Percentiles rank a stretch among this genome's conserved stretches.
Evolutionary conservation across 1,140 invertebrate genomes (phyloP).

Genomic region (Physella acuta): DNA sequence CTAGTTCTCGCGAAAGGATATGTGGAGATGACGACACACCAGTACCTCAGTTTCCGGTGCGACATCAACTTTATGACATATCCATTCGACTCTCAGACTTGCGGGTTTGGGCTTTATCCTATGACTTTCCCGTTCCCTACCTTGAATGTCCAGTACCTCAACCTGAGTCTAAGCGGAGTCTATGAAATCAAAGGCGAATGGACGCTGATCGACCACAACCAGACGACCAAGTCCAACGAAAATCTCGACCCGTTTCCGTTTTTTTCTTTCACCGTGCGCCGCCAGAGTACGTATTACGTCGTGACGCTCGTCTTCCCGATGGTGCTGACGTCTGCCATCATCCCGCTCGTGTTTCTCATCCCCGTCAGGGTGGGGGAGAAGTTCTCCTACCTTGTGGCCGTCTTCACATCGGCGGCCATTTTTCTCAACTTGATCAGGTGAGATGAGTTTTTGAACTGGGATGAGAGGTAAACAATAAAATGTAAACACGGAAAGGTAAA

Average conservation of each 20-base stretch:
- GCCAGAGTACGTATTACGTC: conserved; percentile 28
- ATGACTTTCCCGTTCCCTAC: neutral
- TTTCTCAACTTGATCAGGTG: conserved; percentile 27
- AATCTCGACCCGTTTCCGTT: conserved; percentile 48
- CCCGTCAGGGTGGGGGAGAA: conserved; percentile 35
- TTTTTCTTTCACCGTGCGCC: conserved; percentile 17
- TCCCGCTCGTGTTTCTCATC: conserved; percentile 30
- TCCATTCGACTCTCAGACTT: conserved; percentile 74
- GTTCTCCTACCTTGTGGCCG: conserved; percentile 33
- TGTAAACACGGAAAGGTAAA: too few relatives aligned
- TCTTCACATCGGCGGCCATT: conserved; percentile 31
- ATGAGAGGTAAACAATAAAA: too few relatives aligned
- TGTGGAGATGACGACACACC: conserved; percentile 37
- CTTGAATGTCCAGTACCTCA: neutral
- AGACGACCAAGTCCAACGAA: too few relatives aligned
- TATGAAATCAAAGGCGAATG: conserved; percentile 11
- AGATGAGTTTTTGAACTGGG: too few relatives aligned
- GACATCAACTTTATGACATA: conserved; percentile 81
- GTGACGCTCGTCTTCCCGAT: conserved; percentile 32
- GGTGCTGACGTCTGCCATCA: conserved; percentile 29
- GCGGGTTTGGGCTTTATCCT: conserved; percentile 60
- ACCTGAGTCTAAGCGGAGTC: neutral
- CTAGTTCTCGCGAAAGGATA: neutral
- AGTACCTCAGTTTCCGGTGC: conserved; percentile 67
- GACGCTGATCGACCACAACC: neutral